These are phyloP conservation scores for Calephelis perditalis DNA, from an alignment of 2,888 invertebrate genomes.

Conservation along the genomic window DNA sequence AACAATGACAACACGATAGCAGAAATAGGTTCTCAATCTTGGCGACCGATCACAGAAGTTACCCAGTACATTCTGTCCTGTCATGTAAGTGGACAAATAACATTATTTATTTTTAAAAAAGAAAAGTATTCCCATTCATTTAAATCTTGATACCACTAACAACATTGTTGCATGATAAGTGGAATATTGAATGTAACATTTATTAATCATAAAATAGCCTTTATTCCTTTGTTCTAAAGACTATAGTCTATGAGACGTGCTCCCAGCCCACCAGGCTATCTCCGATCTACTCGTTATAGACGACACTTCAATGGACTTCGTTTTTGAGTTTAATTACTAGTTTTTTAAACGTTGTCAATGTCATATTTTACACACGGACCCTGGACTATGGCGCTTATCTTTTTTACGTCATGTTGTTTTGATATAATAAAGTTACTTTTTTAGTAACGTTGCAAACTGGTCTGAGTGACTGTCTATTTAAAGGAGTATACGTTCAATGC, in stretches of 20 bases:
- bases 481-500: no score
- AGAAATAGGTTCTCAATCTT: no score
- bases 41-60: no score
- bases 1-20: no score
- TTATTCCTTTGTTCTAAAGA: background rate
- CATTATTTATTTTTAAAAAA: background rate
- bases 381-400: background rate
- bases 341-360: slow-evolving; percentile 11
- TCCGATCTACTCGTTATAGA: slow-evolving; percentile 52
- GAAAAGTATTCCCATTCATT: background rate
- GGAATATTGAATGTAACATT: slow-evolving; percentile 2
- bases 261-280: slow-evolving; percentile 40
- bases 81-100: background rate
- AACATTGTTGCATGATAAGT: slow-evolving; percentile 2
- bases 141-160: slow-evolving; percentile 5
- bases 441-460: no score
- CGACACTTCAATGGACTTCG: slow-evolving; percentile 55
- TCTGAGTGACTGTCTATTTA: no score
- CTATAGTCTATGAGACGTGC: slow-evolving; percentile 5
- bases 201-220: slow-evolving; percentile 2
- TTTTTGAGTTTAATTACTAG: slow-evolving; percentile 16
- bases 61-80: no score
- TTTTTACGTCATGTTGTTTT: no score
- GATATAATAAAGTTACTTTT: no score
- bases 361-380: slow-evolving; percentile 9